Conservation (phyloP, 1,140 invertebrate genomes). For the Pseudomyrmex dendroicus region DNA sequence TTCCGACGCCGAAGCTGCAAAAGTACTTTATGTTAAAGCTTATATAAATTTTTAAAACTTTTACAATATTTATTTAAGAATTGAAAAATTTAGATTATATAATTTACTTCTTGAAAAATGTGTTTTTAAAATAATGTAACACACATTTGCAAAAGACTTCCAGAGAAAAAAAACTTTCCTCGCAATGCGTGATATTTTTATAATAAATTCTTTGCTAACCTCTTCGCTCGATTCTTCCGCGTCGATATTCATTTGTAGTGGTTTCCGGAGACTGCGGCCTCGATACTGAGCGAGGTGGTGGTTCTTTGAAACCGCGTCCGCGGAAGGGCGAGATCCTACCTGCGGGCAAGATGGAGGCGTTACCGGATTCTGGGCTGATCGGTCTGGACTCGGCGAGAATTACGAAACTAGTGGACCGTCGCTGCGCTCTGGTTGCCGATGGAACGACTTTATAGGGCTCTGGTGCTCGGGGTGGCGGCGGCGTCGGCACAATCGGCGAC, state of each 20-base stretch:
- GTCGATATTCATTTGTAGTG: conserved; percentile 39
- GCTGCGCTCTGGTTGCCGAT: conserved; percentile 77
- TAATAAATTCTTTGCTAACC: conserved; percentile 59
- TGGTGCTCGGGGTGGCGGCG: conserved; percentile 81
- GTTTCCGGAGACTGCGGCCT: conserved; percentile 78
- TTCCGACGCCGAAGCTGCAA: conserved; percentile 80
- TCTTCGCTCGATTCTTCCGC: conserved; percentile 73
- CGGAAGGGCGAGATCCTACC: conserved; percentile 86
- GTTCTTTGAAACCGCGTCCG: conserved; percentile 86
- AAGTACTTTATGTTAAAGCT: neutral
- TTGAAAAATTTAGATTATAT: too few relatives aligned
- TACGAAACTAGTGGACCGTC: conserved; percentile 85
- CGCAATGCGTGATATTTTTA: too few relatives aligned
- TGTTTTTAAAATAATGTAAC: too few relatives aligned
- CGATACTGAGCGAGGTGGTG: conserved; percentile 80
- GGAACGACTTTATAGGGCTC: conserved; percentile 82
- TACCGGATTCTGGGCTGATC: conserved; percentile 77
- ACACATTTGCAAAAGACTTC: too few relatives aligned
- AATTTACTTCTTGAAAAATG: too few relatives aligned
- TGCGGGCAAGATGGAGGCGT: conserved; percentile 77
- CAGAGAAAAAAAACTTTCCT: too few relatives aligned
- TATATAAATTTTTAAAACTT: too few relatives aligned
- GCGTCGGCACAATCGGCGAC: conserved; percentile 61
- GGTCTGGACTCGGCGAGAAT: conserved; percentile 86
- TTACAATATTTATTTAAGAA: too few relatives aligned